Conservation (phyloP, 2,888 invertebrate species). For the Mesodorylaimus sp. region DNA sequence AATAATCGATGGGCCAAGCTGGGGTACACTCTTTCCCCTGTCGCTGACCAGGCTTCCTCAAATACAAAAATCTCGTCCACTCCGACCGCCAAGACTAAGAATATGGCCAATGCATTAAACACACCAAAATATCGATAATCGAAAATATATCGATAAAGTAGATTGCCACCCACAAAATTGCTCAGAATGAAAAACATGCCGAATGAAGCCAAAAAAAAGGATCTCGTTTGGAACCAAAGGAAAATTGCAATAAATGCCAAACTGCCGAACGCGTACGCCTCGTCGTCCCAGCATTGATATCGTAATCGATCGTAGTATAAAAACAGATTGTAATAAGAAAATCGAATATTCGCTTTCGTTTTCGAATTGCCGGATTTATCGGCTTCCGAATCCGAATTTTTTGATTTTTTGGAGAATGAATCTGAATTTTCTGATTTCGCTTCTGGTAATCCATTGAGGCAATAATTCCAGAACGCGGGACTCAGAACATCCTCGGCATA, state of each 20-base stretch:
- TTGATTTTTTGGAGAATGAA: too few relatives aligned
- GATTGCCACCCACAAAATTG: conserved; percentile 15
- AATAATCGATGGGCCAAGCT: conserved; percentile 11
- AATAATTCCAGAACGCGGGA: neutral
- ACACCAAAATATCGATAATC: conserved; percentile 26
- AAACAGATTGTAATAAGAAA: conserved; percentile 10
- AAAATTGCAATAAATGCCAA: conserved; percentile 16
- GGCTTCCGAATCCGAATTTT: too few relatives aligned
- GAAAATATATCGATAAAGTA: conserved; percentile 15
- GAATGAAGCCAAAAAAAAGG: conserved; percentile 14
- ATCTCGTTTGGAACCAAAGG: conserved; percentile 16
- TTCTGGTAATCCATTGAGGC: neutral
- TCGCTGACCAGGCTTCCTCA: conserved; percentile 20
- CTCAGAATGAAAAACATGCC: conserved; percentile 14
- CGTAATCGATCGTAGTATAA: conserved; percentile 11
- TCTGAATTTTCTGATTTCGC: too few relatives aligned
- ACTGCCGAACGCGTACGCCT: conserved; percentile 16
- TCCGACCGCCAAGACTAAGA: conserved; percentile 26
- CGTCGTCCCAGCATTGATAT: conserved; percentile 13
- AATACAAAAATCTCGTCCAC: conserved; percentile 25
- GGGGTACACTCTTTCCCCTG: conserved; percentile 6
- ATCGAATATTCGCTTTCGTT: neutral
- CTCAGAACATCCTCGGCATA: conserved; percentile 2
- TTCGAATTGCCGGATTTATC: too few relatives aligned
- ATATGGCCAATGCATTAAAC: conserved; percentile 28